A percentile compares a stretch with the other conserved stretches of the same genome.
Evolutionary conservation across 1,140 invertebrate genomes (phyloP).

Genomic region (Drosophila truncata): DNA sequence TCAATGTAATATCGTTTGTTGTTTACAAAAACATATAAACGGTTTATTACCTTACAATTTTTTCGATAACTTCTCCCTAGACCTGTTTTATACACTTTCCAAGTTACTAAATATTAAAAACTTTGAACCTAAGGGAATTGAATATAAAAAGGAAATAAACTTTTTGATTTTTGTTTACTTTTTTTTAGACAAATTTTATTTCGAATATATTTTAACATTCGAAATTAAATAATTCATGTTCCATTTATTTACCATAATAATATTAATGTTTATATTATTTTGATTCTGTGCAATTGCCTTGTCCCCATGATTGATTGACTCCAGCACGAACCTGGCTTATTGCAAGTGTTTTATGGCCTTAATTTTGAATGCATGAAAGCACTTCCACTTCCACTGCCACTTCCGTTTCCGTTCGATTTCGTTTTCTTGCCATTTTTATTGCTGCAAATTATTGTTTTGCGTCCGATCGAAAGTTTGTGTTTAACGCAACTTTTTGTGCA

Average conservation of each 20-base stretch:
- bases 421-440: slow-evolving; percentile 3
- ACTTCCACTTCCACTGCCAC: background rate
- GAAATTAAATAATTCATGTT: background rate
- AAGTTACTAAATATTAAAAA: no score
- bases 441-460: slow-evolving; percentile 37
- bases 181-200: no score
- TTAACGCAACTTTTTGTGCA: slow-evolving; percentile 42
- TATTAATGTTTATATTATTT: slow-evolving; percentile 10
- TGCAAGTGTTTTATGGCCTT: slow-evolving; percentile 11
- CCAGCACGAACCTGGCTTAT: slow-evolving; percentile 7
- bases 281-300: background rate
- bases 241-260: slow-evolving; percentile 4
- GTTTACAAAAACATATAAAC: no score
- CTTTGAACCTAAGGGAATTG: no score
- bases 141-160: no score
- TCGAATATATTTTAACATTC: no score
- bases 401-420: slow-evolving; percentile 16
- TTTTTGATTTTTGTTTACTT: no score
- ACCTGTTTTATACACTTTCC: no score
- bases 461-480: slow-evolving; percentile 38
- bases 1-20: no score
- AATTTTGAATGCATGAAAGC: slow-evolving; percentile 12
- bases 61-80: no score
- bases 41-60: no score
- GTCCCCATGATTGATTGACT: slow-evolving; percentile 5